Evolutionary conservation across 2,113 vertebrate species (phyloP).

Genomic region (Corydoras sp.): DNA sequence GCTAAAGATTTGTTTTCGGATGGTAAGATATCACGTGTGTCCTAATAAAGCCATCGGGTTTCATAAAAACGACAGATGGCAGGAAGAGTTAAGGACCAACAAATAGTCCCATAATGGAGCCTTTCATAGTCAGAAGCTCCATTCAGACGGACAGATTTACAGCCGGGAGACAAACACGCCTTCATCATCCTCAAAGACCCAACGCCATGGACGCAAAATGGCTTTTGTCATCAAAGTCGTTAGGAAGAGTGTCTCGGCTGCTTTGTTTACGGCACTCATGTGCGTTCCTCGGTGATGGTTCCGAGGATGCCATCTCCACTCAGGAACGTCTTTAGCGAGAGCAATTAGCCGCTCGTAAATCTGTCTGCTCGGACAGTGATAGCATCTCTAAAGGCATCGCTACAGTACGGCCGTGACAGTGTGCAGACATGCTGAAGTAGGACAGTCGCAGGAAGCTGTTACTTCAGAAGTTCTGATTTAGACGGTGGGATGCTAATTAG

Average conservation of each 20-base stretch:
- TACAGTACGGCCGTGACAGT: constrained; percentile 51
- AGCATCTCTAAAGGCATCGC: constrained; percentile 60
- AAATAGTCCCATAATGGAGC: constrained; percentile 43
- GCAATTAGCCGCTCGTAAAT: constrained; percentile 61
- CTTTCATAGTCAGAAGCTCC: constrained; percentile 45
- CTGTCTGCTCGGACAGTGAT: constrained; percentile 53
- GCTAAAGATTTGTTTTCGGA: constrained; percentile 17
- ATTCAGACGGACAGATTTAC: constrained; percentile 16
- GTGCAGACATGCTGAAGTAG: constrained; percentile 4
- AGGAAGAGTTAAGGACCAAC: neutral
- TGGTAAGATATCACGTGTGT: neutral
- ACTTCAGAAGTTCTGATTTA: no score
- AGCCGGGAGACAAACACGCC: constrained; percentile 6
- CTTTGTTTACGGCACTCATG: constrained; percentile 58
- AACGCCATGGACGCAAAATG: constrained; percentile 46
- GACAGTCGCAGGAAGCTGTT: neutral
- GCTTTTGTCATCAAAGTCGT: constrained; percentile 64
- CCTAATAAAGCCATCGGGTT: constrained; percentile 33
- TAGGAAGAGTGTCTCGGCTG: constrained; percentile 56
- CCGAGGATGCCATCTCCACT: constrained; percentile 54
- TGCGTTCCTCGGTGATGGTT: constrained; percentile 55
- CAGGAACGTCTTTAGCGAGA: constrained; percentile 57
- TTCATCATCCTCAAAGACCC: constrained; percentile 40
- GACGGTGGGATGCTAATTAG: no score
- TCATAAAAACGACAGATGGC: constrained; percentile 10